Conservation (phyloP, 2,113 vertebrate species). For the Oplegnathus fasciatus region DNA sequence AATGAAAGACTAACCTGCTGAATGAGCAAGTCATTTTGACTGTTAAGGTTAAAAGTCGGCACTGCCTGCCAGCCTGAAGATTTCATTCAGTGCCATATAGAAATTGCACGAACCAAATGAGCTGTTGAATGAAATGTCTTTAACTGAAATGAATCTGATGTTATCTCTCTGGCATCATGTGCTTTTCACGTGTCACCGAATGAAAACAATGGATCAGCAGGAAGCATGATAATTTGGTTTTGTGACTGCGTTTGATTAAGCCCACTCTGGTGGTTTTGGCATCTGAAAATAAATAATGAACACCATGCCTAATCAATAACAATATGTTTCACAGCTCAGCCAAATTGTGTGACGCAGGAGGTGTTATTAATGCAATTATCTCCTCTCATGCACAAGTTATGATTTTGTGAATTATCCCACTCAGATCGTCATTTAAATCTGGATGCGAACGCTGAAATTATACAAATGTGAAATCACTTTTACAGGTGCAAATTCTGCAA, state of each 20-base stretch:
- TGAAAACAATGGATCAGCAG: neutral
- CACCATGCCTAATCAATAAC: slow-evolving; percentile 8
- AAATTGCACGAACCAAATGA: neutral
- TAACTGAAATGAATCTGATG: slow-evolving; percentile 20
- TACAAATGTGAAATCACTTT: neutral
- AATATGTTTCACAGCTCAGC: slow-evolving; percentile 9
- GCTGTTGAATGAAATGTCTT: neutral
- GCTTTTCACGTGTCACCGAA: neutral
- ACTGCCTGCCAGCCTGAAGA: neutral
- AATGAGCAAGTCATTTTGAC: slow-evolving; percentile 34
- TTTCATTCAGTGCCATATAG: neutral
- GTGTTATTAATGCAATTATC: slow-evolving; percentile 21
- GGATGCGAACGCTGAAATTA: neutral
- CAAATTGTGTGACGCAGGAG: slow-evolving; percentile 8
- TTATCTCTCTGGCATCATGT: neutral
- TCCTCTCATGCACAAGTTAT: slow-evolving; percentile 30
- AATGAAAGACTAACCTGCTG: slow-evolving; percentile 14
- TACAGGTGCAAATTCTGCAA: neutral
- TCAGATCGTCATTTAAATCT: slow-evolving; percentile 22
- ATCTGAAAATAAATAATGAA: slow-evolving; percentile 44
- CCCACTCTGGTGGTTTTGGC: slow-evolving; percentile 6
- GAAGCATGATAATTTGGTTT: slow-evolving; percentile 1
- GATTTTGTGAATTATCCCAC: neutral
- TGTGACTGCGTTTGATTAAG: slow-evolving; percentile 1
- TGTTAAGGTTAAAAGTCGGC: neutral